Evolutionary conservation across 1,140 invertebrate genomes (phyloP).

Genomic region (Drosophila fuyamai): DNA sequence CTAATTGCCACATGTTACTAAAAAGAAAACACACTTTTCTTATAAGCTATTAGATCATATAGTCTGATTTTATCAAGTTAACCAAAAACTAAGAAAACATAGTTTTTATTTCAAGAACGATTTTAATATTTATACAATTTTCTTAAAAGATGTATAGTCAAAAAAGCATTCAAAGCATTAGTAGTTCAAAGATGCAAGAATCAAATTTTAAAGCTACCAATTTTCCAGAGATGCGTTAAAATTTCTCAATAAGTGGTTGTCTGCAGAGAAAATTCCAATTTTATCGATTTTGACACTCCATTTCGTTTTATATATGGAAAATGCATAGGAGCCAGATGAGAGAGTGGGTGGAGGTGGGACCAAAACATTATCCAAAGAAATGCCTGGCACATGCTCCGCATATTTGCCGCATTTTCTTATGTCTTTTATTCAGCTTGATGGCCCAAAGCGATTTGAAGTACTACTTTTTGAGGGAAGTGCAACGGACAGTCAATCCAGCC

Average conservation of each 20-base stretch:
- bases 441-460: conserved; percentile 8
- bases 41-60: neutral
- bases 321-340: neutral
- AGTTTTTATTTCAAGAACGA: too few relatives aligned
- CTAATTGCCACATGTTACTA: too few relatives aligned
- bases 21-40: too few relatives aligned
- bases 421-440: conserved; percentile 51
- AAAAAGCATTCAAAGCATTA: neutral
- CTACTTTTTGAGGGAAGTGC: conserved; percentile 17
- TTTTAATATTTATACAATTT: too few relatives aligned
- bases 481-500: conserved; percentile 4
- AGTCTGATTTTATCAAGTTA: neutral
- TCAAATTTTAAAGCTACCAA: neutral
- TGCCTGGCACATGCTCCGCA: conserved; percentile 42
- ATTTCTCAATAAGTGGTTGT: neutral
- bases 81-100: too few relatives aligned
- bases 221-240: conserved; percentile 1
- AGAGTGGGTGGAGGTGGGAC: neutral
- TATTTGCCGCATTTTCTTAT: conserved; percentile 39
- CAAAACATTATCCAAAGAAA: conserved; percentile 9
- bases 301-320: neutral
- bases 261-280: conserved; percentile 37
- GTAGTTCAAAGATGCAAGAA: too few relatives aligned
- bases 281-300: conserved; percentile 54
- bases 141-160: too few relatives aligned